phyloP scores from a whole-genome alignment of 2,797 vertebrate species.

The Etheostoma nigrum region DNA sequence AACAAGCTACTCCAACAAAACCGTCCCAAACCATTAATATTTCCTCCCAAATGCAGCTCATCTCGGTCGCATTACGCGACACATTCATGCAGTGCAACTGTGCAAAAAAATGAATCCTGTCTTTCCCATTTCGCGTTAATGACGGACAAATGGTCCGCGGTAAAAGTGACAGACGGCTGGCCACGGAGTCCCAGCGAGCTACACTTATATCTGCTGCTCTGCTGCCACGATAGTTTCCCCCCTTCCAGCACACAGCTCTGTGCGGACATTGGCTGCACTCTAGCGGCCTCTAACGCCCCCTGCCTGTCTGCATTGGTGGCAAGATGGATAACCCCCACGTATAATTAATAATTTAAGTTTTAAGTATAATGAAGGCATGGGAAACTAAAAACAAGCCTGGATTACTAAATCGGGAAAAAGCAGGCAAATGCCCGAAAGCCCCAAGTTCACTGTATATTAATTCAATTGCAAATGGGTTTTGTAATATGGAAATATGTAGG shows the following conservation, averaged over 20 bases:
- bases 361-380: neutral
- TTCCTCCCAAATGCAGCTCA: constrained; percentile 48
- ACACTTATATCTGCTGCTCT: constrained; percentile 62
- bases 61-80: constrained; percentile 67
- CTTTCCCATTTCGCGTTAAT: constrained; percentile 38
- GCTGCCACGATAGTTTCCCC: constrained; percentile 55
- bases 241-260: constrained; percentile 23
- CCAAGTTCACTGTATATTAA: neutral
- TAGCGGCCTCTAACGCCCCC: constrained; percentile 62
- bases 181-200: constrained; percentile 64
- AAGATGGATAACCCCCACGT: neutral
- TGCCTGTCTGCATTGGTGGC: constrained; percentile 24
- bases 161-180: constrained; percentile 67
- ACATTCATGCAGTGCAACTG: constrained; percentile 26
- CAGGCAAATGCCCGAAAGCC: neutral
- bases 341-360: too few species aligned
- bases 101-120: constrained; percentile 5
- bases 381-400: neutral
- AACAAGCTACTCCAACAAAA: constrained; percentile 77
- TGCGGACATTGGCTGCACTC: constrained; percentile 37
- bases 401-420: neutral
- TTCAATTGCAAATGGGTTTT: neutral
- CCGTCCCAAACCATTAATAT: constrained; percentile 68
- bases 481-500: neutral
- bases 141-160: constrained; percentile 32